phyloP scores from a whole-genome alignment of 2,797 vertebrate genomes.

The Peromyscus melanophrys region DNA sequence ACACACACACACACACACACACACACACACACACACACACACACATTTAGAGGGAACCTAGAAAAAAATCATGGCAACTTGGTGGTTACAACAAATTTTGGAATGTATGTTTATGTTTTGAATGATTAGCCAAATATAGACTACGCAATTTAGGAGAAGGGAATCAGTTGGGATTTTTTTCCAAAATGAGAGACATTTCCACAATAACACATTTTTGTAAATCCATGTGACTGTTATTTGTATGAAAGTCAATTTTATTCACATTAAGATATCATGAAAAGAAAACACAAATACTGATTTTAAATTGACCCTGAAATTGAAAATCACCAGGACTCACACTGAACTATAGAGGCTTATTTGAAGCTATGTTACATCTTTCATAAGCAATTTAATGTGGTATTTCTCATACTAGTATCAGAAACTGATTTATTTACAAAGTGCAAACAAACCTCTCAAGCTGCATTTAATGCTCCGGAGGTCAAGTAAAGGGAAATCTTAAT shows the following conservation, averaged over 20 bases:
- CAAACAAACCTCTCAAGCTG: neutral
- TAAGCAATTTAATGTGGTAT: neutral
- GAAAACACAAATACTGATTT: constrained; percentile 9
- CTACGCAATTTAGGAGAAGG: neutral
- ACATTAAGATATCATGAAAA: neutral
- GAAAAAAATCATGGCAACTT: neutral
- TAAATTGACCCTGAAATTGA: neutral
- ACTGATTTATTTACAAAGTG: neutral
- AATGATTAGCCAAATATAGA: neutral
- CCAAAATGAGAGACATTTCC: neutral
- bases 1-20: too few species aligned
- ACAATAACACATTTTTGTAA: neutral
- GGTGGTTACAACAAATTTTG: neutral
- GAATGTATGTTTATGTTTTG: neutral
- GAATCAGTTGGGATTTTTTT: neutral
- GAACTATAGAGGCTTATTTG: neutral
- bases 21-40: neutral
- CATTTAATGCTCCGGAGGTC: neutral
- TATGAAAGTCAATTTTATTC: neutral
- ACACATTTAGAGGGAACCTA: neutral
- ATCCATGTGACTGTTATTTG: neutral
- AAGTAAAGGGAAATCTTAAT: neutral
- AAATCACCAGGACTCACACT: neutral
- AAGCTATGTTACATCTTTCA: neutral
- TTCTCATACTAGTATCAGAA: neutral